Base-by-base conservation (phyloP, 1,140 invertebrate species). In the Drosophila grimshawi region DNA sequence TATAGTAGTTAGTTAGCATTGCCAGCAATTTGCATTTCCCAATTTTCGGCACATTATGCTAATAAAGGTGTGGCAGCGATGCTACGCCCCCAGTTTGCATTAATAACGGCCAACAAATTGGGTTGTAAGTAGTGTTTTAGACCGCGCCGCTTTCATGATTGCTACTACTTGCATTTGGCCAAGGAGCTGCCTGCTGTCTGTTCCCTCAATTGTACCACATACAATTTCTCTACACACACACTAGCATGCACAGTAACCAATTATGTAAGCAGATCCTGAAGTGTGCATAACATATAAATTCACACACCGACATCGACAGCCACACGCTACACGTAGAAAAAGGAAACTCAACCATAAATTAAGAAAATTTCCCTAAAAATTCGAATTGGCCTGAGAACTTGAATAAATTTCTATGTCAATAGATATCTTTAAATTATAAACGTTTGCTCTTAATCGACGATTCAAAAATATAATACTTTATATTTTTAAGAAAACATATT, bases 211-310 rank as follows among this genome's bases (percentile, higher is more conserved):
- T 64, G 70, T 53, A 70, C 61, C 59, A 7, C 60, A 69, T 33
- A 37, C 45, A 33, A 53, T 43, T 43, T 43, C 39, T n/a, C 39
- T 35, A 7, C 41, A 33, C 56, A 69, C 33, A 51, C 19, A 11
- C 56, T 67, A n/a, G 10, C 51, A 71, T 19, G 19, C 57, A 67
- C 75, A 52, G 43, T 45, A 71, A 70, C 72, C 83, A 89, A 89
- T 89, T 89, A 89, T 85, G 86, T 89, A 89, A 89, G 85, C 85
- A 89, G 78, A 81, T 89, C 74, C 85, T 85, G 62, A 76, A 80
- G 68, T 89, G 85, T 88, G 80, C 85, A 88, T 88, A 88, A 83
- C 53, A 80, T 57, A 83, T 77, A 55, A 43, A 48, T 56, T 45
- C 57, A 59, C 5, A 63, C 61, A 57, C 30, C 32, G 33, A 70